phyloP scores from a whole-genome alignment of 2,797 vertebrate species.

The Merluccius polli region DNA sequence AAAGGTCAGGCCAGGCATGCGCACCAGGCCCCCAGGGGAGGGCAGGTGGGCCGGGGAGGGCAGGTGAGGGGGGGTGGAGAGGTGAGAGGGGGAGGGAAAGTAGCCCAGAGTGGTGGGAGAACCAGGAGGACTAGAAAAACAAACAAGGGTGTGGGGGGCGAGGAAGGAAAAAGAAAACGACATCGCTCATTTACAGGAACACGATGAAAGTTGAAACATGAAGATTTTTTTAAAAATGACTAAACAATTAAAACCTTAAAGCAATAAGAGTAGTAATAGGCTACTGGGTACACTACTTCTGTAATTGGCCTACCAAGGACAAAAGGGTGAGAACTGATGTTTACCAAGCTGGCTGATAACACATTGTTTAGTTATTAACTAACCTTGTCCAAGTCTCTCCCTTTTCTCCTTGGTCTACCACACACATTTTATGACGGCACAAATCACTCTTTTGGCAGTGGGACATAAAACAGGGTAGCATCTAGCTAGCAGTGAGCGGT shows the following conservation, averaged over 20 bases:
- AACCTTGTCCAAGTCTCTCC: slow-evolving; percentile 55
- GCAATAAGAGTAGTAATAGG: slow-evolving; percentile 17
- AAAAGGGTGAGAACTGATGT: slow-evolving; percentile 50
- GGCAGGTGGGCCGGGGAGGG: slow-evolving; percentile 67
- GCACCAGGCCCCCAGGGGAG: slow-evolving; percentile 73
- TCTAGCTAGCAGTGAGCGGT: too few species aligned
- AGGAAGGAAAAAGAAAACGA: not conserved
- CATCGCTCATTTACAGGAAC: not conserved
- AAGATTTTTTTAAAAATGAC: not conserved
- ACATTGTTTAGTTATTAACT: slow-evolving; percentile 69
- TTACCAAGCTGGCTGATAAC: slow-evolving; percentile 59
- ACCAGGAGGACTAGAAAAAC: slow-evolving; percentile 83
- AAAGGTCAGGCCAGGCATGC: slow-evolving; percentile 90
- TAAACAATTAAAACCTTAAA: slow-evolving; percentile 14
- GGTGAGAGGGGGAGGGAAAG: slow-evolving; percentile 79
- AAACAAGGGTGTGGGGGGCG: not conserved
- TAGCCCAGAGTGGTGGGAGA: slow-evolving; percentile 88
- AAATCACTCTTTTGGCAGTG: not conserved
- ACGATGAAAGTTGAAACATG: not conserved
- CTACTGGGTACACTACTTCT: slow-evolving; percentile 22
- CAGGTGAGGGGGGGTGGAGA: slow-evolving; percentile 65
- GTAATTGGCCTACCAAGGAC: slow-evolving; percentile 17
- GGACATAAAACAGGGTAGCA: not conserved
- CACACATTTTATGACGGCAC: slow-evolving; percentile 2
- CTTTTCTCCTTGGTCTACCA: slow-evolving; percentile 31